A percentile compares a stretch with the other conserved stretches of the same genome.
These are phyloP conservation scores for Cassiopea andromeda DNA, from an alignment of 30 jellyfish, hydroid and myxozoan species.

Conservation along the genomic window DNA sequence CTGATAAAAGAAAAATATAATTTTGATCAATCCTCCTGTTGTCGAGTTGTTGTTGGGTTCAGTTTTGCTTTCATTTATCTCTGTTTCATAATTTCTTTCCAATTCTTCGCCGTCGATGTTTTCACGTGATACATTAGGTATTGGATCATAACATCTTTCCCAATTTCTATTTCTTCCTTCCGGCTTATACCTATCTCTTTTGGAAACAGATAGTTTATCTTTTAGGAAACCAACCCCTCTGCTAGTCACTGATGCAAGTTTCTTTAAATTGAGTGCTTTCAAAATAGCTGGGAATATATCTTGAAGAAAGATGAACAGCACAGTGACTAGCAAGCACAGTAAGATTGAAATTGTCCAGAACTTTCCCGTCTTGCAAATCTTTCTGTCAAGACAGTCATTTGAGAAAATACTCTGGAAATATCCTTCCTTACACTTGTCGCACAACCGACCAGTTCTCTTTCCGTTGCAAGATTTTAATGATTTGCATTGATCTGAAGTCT, in stretches of 20 bases:
- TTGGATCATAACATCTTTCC: too few species aligned
- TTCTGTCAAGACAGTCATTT: slow-evolving; percentile 1
- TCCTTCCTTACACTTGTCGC: slow-evolving; percentile 9
- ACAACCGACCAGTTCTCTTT: slow-evolving; percentile 20
- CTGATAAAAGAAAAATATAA: slow-evolving; percentile 38
- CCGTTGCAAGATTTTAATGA: slow-evolving; percentile 24
- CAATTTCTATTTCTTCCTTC: too few species aligned
- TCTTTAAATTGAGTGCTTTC: background rate
- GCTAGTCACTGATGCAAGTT: background rate
- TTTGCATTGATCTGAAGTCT: background rate
- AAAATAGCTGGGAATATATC: slow-evolving; percentile 1
- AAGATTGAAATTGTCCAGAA: background rate
- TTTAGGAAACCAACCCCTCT: background rate
- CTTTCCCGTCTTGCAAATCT: background rate
- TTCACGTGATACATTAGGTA: background rate
- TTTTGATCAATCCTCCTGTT: slow-evolving; percentile 42
- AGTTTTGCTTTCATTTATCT: background rate
- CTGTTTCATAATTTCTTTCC: background rate
- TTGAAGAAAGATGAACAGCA: slow-evolving; percentile 9
- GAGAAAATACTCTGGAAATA: slow-evolving; percentile 14
- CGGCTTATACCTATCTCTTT: background rate
- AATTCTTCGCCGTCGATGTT: background rate
- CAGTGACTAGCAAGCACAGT: background rate
- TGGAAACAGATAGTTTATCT: background rate
- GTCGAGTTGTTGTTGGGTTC: background rate